Evolutionary conservation across 2,888 invertebrate genomes (phyloP).

Genomic region (Sarcophaga caerulescens): DNA sequence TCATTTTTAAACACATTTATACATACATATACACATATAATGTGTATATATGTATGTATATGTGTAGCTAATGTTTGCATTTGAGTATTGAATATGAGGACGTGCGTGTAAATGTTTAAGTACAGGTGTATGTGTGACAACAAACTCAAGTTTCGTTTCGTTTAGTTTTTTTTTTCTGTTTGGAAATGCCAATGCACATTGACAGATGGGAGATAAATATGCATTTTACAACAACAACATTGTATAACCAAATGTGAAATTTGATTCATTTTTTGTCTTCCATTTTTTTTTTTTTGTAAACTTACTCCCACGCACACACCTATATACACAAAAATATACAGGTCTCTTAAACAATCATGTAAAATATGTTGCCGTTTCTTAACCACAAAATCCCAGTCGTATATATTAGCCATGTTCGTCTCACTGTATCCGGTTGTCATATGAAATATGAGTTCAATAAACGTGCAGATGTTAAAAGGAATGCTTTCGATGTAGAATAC

Average conservation of each 20-base stretch:
- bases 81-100: not conserved
- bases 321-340: not conserved
- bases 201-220: conserved; percentile 63
- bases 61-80: not conserved
- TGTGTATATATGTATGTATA: not conserved
- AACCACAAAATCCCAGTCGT: conserved; percentile 48
- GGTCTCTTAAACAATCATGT: not conserved
- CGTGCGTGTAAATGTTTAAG: not conserved
- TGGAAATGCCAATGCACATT: conserved; percentile 58
- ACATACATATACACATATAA: not conserved
- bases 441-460: not conserved
- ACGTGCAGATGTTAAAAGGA: not conserved
- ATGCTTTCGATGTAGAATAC: too few relatives aligned
- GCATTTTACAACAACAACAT: conserved; percentile 29
- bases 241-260: not conserved
- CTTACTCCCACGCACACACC: not conserved
- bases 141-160: not conserved
- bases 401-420: conserved; percentile 39
- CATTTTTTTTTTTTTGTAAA: not conserved
- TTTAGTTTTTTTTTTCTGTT: conserved; percentile 4
- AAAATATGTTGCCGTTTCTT: conserved; percentile 1
- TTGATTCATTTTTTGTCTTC: not conserved
- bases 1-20: not conserved
- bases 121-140: conserved; percentile 16
- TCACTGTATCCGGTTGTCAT: not conserved